Percentiles rank a stretch among this genome's conserved stretches.
Conservation (phyloP, 2,888 invertebrate genomes). For the Tyria jacobaeae region DNA sequence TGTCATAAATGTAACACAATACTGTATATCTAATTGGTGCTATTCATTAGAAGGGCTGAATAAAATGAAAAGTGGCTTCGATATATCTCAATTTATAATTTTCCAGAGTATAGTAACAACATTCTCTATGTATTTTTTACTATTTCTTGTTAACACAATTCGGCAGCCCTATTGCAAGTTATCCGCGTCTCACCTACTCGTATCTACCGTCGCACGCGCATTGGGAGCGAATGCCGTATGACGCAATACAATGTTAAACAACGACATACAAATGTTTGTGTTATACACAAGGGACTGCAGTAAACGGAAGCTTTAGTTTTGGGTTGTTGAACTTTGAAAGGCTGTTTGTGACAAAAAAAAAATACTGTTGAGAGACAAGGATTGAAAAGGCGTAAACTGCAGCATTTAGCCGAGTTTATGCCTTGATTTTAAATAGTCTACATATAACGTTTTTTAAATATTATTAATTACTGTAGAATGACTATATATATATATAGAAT, state of each 20-base stretch:
- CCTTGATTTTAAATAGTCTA: no score
- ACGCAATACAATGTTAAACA: slow-evolving; percentile 40
- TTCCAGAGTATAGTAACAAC: no score
- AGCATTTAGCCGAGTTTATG: no score
- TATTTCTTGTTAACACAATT: neutral
- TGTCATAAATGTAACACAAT: no score
- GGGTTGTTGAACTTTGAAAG: slow-evolving; percentile 24
- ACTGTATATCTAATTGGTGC: no score
- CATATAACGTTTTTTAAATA: no score
- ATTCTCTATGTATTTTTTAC: neutral
- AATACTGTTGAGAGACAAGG: neutral
- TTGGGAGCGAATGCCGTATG: slow-evolving; percentile 38
- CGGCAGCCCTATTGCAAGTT: slow-evolving; percentile 34
- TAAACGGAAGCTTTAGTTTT: slow-evolving; percentile 31
- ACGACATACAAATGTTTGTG: slow-evolving; percentile 30
- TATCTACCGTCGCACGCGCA: slow-evolving; percentile 31
- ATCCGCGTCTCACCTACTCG: slow-evolving; percentile 18
- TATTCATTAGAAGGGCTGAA: no score
- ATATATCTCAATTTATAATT: no score
- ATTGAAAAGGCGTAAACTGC: neutral
- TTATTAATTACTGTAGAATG: no score
- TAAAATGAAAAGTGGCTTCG: no score
- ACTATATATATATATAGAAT: no score
- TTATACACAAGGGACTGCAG: slow-evolving; percentile 2
- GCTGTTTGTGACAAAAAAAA: neutral